Evolutionary conservation across 2,797 vertebrate genomes (phyloP), one percentile per base, ranked within the genome.

Genomic region (Myotis pilosus): DNA sequence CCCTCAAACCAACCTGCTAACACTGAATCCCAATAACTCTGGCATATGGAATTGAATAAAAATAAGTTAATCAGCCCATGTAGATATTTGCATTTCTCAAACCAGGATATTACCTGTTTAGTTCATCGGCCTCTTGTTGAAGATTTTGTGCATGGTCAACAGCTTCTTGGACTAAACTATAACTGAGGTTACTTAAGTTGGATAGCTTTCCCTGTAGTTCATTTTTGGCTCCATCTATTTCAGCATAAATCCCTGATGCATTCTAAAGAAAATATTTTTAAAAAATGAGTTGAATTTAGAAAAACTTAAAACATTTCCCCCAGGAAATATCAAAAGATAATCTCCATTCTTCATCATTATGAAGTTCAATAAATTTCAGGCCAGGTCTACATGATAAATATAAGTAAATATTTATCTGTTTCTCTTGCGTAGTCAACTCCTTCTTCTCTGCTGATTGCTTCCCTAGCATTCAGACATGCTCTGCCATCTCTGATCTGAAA

Each of bases 141-240:
- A 99, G 98, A 38, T 98, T 98, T 1, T 97, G 90, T 8, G 99
- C 98, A 1, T 99, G 98, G 1, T 98, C 95, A 71, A 98, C 97
- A 1, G 99, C 99, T 87, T 98, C 98, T 97, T 98, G 98, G 69
- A 99, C 99, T 97, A 99, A 98, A 57, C 98, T 98, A 66, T 97
- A 98, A 98, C 99, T 98, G 15, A 98, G 98, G 86, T 98, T 95
- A 15, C 99, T 99, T 30, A 99, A 98, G 41, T 98, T 99, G 97
- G 98, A 98, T 2, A 98, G 97, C 97, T 99, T 99, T 88, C 98
- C 98, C 88, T 96, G 98, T 96, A 99, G 96, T 92, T 98, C 98
- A 68, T 97, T 98, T 95, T 97, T 97, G 1, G 99, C 99, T 23
- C 99, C 99, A 64, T 99, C 99, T 92, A 99, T 99, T 91, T 99